Percentiles rank a stretch among this genome's conserved stretches.
Evolutionary conservation across 2,797 vertebrate species (phyloP).

Genomic region (Ctenochaetus hawaiiensis): DNA sequence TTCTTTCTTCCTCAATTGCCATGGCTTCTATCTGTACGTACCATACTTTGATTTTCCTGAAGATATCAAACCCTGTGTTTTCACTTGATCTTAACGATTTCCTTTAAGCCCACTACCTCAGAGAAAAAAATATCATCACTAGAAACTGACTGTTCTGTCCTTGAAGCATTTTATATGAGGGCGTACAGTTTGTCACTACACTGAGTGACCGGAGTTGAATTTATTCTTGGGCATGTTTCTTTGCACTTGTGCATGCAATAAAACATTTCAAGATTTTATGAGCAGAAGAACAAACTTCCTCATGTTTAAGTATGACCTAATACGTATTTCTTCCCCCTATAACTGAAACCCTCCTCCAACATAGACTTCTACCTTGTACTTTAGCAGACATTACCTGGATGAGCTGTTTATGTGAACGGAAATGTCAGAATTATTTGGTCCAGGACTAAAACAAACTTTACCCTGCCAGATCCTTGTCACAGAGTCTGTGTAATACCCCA

Average conservation of each 20-base stretch:
- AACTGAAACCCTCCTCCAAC: too few relatives aligned
- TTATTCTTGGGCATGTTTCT: not conserved
- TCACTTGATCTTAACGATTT: conserved; percentile 1
- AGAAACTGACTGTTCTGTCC: conserved; percentile 6
- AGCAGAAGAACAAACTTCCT: not conserved
- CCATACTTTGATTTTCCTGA: conserved; percentile 15
- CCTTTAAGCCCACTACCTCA: not conserved
- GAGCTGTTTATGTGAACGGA: too few relatives aligned
- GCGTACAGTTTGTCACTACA: not conserved
- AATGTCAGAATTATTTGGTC: too few relatives aligned
- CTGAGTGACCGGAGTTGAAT: not conserved
- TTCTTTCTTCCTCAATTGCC: not conserved
- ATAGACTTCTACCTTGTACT: too few relatives aligned
- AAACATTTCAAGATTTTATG: not conserved
- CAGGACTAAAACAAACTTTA: too few relatives aligned
- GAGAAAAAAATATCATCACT: not conserved
- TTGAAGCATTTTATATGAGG: not conserved
- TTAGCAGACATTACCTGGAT: too few relatives aligned
- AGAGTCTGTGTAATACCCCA: too few relatives aligned
- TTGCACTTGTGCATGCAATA: not conserved
- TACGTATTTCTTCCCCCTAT: not conserved
- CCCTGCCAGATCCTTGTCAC: too few relatives aligned
- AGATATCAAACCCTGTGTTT: not conserved
- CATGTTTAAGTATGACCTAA: not conserved
- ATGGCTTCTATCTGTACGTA: conserved; percentile 31